A percentile compares a stretch with the other conserved stretches of the same genome.
Conservation (phyloP, 2,888 invertebrate species). For the Microctonus brassicae region DNA sequence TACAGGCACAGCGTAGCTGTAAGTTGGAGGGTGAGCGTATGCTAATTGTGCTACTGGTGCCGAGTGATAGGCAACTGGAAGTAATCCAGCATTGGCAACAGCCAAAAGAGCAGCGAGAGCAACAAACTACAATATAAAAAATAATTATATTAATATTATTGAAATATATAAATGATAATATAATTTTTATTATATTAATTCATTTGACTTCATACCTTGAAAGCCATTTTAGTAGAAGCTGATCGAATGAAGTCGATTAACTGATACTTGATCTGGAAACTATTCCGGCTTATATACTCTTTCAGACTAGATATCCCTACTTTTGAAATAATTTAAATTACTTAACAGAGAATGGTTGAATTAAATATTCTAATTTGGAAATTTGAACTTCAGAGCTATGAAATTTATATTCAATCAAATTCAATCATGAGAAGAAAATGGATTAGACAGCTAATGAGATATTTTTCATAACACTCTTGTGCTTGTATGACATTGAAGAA, state of each 20-base stretch:
- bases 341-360: slow-evolving; percentile 28
- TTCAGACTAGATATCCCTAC: slow-evolving; percentile 1
- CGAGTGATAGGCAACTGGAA: slow-evolving; percentile 41
- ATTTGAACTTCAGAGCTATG: too few species aligned
- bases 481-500: too few species aligned
- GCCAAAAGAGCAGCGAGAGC: slow-evolving; percentile 27
- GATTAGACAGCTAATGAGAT: too few species aligned
- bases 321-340: slow-evolving; percentile 15
- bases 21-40: slow-evolving; percentile 34
- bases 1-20: slow-evolving; percentile 33
- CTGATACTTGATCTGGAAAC: slow-evolving; percentile 5
- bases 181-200: neutral
- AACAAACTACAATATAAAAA: slow-evolving; percentile 11
- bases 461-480: too few species aligned
- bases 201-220: neutral
- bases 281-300: neutral
- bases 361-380: too few species aligned
- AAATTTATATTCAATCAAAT: too few species aligned
- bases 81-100: slow-evolving; percentile 37
- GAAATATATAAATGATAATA: neutral
- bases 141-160: neutral
- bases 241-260: slow-evolving; percentile 12
- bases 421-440: too few species aligned
- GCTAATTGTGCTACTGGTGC: slow-evolving; percentile 51
- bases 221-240: slow-evolving; percentile 6